phyloP scores from a whole-genome alignment of 2,113 vertebrate species.

The Sander lucioperca region DNA sequence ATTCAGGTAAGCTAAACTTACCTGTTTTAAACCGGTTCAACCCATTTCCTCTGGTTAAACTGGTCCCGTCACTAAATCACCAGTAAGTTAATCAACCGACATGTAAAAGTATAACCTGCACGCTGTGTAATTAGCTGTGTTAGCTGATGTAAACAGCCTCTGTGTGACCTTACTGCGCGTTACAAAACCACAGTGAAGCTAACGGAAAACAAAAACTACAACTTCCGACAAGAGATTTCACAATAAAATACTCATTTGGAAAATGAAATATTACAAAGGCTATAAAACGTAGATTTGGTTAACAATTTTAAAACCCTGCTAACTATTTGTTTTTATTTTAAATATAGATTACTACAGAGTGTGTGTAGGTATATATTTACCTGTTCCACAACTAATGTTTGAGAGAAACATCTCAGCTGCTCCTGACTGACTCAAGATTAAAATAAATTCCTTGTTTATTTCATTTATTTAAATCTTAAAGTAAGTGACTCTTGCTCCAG shows the following conservation, averaged over 20 bases:
- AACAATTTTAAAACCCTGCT: background rate
- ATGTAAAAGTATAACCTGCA: background rate
- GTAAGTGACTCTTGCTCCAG: no score
- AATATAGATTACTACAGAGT: background rate
- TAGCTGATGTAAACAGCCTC: background rate
- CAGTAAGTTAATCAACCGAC: no score
- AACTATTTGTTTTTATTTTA: accelerated
- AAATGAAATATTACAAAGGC: background rate
- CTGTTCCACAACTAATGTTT: no score
- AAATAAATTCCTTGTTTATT: no score
- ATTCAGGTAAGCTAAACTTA: background rate
- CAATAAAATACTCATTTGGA: background rate
- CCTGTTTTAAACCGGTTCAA: background rate
- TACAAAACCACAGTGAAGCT: background rate
- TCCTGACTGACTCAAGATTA: no score
- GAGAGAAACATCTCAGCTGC: no score
- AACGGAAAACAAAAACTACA: background rate
- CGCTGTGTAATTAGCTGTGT: accelerated
- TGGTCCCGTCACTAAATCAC: background rate
- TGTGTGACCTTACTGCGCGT: slow-evolving; percentile 30
- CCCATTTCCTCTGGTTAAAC: background rate
- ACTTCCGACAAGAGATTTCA: slow-evolving; percentile 15
- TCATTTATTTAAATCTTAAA: no score
- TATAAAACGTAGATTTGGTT: background rate
- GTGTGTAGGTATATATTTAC: background rate